Base-by-base conservation (phyloP, 2,113 vertebrate species). In the Coptodon rendalli region DNA sequence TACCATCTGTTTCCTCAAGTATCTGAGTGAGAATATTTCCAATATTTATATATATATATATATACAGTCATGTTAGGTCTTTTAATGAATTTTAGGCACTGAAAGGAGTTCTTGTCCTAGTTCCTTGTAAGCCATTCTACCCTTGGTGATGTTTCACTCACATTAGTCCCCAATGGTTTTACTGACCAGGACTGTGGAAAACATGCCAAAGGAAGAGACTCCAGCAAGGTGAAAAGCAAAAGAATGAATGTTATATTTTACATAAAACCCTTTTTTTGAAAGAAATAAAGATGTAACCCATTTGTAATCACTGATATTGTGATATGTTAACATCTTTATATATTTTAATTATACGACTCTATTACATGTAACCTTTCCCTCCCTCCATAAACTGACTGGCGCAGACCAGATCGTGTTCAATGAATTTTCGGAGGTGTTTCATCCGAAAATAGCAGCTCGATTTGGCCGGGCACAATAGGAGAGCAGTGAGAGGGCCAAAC, bases 371-470 rank as follows among this genome's bases (percentile, higher is more conserved):
- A 50, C 71, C 68, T 50, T 19, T n/a, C 27, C 24, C 71, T 31
- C 43, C 71, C 71, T 78, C 27, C 27, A n/a, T 78, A 78, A 78
- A 50, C 43, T 0, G 9, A 48, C 34, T 2, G 71, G 24, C 10
- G 0, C 50, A 17, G 56, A 83, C 48, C 31, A 22, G 71, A 50
- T 68, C 2, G 45, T 45, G 40, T 61, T 10, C 40, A 50, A 27
- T 50, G 9, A 38, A 59, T 34, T 19, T 29, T 76, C 5, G 7
- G 53, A 36, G 57, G 27, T 17, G 14, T 52, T 50, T 24, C 14
- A 78, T 83, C 81, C 16, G 22, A 34, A 79, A 87, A 87, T 83
- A 87, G 81, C 81, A 16, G 16, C 45, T 48, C 16, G 9, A 63
- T 56, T 68, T 71, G 79, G 61, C 68, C 5, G 8, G 38, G 7